A percentile compares a stretch with the other conserved stretches of the same genome.
These are phyloP conservation scores for Strigamia transsilvanica DNA, from an alignment of 2,888 invertebrate genomes.

Conservation along the genomic window DNA sequence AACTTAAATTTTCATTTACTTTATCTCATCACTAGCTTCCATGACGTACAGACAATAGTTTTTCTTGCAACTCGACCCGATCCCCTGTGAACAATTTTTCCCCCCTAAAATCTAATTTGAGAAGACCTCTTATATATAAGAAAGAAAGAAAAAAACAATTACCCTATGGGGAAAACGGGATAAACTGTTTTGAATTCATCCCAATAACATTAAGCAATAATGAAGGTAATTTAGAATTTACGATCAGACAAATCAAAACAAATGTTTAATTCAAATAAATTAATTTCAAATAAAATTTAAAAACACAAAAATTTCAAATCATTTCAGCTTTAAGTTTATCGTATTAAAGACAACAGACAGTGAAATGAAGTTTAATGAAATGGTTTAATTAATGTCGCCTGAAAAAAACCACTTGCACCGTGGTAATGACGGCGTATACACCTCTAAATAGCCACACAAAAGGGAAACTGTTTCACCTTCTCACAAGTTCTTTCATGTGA, in stretches of 20 bases:
- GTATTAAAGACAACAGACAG: not conserved
- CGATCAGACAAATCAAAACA: not conserved
- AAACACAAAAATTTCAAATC: not conserved
- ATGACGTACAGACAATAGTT: conserved; percentile 20
- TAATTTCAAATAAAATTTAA: not conserved
- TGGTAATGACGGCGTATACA: not conserved
- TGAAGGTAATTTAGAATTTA: conserved; percentile 3
- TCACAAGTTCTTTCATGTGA: conserved; percentile 23
- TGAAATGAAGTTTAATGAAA: not conserved
- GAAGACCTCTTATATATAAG: conserved; percentile 13
- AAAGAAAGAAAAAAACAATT: conserved; percentile 18
- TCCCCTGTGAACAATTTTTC: conserved; percentile 28
- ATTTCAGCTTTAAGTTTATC: not conserved
- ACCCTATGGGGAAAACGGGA: not conserved
- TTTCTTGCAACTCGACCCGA: not conserved
- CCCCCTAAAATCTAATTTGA: conserved; percentile 25
- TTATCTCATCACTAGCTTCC: conserved; percentile 29
- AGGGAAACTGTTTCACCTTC: conserved; percentile 36
- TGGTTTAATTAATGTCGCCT: conserved; percentile 16
- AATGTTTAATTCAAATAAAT: not conserved
- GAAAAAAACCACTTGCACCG: not conserved
- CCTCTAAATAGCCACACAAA: conserved; percentile 1
- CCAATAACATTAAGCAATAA: not conserved
- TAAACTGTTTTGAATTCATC: not conserved
- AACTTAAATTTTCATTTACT: conserved; percentile 40